Conservation (phyloP, 2,113 vertebrate genomes). For the Irena cyanogastra region DNA sequence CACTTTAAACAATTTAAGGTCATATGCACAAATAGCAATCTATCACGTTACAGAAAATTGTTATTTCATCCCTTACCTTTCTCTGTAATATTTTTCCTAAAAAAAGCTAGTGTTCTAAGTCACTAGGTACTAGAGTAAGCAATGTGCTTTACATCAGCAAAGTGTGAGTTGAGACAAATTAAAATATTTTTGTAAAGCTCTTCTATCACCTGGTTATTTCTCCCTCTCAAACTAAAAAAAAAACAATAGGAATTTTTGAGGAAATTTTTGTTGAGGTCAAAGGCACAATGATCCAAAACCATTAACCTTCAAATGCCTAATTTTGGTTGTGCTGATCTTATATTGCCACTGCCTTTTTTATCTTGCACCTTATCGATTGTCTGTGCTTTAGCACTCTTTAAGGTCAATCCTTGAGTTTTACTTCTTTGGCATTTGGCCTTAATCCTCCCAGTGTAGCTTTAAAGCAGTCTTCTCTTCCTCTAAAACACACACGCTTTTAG, state of each 20-base stretch:
- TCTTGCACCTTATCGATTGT: accelerated
- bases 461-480: not conserved
- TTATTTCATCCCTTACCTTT: not conserved
- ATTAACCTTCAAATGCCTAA: not conserved
- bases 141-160: not conserved
- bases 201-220: not conserved
- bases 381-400: not conserved
- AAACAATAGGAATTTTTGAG: not conserved
- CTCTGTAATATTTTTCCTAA: not conserved
- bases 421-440: not conserved
- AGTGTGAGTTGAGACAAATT: not conserved
- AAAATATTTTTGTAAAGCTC: not conserved
- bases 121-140: not conserved
- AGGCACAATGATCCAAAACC: not conserved
- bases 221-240: not conserved
- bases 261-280: not conserved
- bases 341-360: not conserved
- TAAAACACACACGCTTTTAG: not conserved
- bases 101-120: not conserved
- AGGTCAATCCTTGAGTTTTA: not conserved
- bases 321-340: not conserved
- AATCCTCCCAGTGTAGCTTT: not conserved
- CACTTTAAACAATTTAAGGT: not conserved
- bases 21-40: not conserved
- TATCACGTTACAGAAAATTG: not conserved